Evolutionary conservation across 1,140 invertebrate species (phyloP).

Genomic region (Pissodes strobi): DNA sequence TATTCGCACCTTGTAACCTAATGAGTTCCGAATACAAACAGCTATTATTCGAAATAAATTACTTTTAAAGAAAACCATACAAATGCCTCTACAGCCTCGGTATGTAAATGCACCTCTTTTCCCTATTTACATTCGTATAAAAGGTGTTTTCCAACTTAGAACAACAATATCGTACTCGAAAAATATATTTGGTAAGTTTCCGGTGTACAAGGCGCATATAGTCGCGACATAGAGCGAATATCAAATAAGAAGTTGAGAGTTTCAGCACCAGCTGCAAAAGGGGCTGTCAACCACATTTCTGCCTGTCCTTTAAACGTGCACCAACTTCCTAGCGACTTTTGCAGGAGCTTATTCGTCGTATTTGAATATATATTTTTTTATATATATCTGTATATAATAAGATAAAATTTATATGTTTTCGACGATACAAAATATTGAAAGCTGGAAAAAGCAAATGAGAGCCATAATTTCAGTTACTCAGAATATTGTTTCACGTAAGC

Average conservation of each 20-base stretch:
- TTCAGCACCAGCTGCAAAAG: slow-evolving; percentile 47
- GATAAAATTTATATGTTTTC: neutral
- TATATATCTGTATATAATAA: neutral
- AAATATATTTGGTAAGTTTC: slow-evolving; percentile 46
- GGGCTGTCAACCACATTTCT: slow-evolving; percentile 48
- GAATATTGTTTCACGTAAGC: no score
- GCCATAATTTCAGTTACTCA: no score
- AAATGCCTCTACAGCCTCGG: neutral
- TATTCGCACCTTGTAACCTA: no score
- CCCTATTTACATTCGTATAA: slow-evolving; percentile 2
- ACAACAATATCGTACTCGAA: slow-evolving; percentile 39
- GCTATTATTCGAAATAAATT: neutral
- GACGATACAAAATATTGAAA: no score
- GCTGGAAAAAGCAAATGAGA: no score
- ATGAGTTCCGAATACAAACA: neutral
- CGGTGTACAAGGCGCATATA: slow-evolving; percentile 42
- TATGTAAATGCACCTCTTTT: slow-evolving; percentile 4
- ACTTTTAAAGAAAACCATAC: neutral
- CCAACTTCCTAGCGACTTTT: slow-evolving; percentile 35
- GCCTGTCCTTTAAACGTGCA: slow-evolving; percentile 39
- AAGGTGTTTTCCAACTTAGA: slow-evolving; percentile 23
- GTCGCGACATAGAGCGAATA: slow-evolving; percentile 47
- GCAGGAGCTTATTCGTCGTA: slow-evolving; percentile 15
- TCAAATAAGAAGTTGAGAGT: slow-evolving; percentile 50
- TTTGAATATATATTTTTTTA: slow-evolving; percentile 13